phyloP scores from a whole-genome alignment of 2,797 vertebrate species.

The Sphaeramia orbicularis region DNA sequence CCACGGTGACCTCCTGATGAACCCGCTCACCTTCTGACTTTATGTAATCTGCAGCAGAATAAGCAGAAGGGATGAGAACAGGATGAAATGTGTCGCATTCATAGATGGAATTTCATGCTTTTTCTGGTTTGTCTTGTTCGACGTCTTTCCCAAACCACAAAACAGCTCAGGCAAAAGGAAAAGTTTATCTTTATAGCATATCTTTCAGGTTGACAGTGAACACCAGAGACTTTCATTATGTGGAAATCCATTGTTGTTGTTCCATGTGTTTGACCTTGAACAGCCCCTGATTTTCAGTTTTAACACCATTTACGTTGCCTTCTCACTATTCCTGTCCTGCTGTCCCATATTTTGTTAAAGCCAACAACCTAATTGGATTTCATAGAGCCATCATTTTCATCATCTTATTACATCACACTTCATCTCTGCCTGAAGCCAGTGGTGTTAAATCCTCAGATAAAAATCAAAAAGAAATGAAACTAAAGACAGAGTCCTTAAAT shows the following conservation, averaged over 20 bases:
- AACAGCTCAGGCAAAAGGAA: neutral
- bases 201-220: too few relatives aligned
- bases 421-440: conserved; percentile 11
- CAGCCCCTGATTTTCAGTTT: too few relatives aligned
- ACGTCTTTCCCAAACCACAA: neutral
- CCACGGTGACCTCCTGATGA: conserved; percentile 47
- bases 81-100: neutral
- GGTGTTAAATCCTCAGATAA: conserved; percentile 42
- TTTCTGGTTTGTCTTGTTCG: neutral
- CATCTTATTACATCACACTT: conserved; percentile 33
- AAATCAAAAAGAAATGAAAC: conserved; percentile 59
- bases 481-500: conserved; percentile 74
- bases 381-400: conserved; percentile 29
- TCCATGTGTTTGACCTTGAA: too few relatives aligned
- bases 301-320: too few relatives aligned
- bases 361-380: conserved; percentile 19
- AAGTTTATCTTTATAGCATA: neutral
- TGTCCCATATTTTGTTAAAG: neutral
- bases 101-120: conserved; percentile 1
- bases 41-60: neutral
- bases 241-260: too few relatives aligned
- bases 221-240: too few relatives aligned
- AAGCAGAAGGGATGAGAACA: conserved; percentile 4
- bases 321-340: too few relatives aligned
- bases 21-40: conserved; percentile 44